Evolutionary conservation across 1,140 invertebrate genomes (phyloP).

Genomic region (Drosophila varians): DNA sequence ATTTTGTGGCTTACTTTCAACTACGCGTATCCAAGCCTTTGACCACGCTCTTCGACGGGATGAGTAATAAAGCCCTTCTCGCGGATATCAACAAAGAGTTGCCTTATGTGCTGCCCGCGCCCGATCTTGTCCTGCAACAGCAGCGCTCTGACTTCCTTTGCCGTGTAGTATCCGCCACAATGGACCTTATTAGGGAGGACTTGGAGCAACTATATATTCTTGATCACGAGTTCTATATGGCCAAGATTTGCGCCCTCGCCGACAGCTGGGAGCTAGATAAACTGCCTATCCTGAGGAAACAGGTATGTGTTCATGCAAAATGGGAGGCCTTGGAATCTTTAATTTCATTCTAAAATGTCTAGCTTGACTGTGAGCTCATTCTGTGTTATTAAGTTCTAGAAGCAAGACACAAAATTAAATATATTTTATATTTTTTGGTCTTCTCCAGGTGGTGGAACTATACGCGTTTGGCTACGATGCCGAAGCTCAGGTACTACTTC

Average conservation of each 20-base stretch:
- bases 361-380: neutral
- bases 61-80: constrained; percentile 85
- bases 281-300: constrained; percentile 84
- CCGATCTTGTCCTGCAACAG: constrained; percentile 84
- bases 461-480: constrained; percentile 91
- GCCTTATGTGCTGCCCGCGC: constrained; percentile 78
- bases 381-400: neutral
- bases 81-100: constrained; percentile 84
- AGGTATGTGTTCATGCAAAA: constrained; percentile 82
- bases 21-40: constrained; percentile 90
- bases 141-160: constrained; percentile 87
- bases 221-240: constrained; percentile 88
- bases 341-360: neutral
- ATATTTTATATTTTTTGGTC: constrained; percentile 1
- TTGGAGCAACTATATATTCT: constrained; percentile 85
- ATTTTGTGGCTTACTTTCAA: constrained; percentile 91
- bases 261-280: constrained; percentile 91
- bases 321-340: neutral
- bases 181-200: constrained; percentile 86
- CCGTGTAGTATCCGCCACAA: constrained; percentile 87
- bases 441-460: constrained; percentile 87
- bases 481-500: constrained; percentile 89
- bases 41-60: constrained; percentile 89
- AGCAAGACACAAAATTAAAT: neutral
- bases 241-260: constrained; percentile 88